A percentile compares a stretch with the other conserved stretches of the same genome.
Evolutionary conservation across 1,140 invertebrate genomes (phyloP).

Genomic region (Formica exsecta): DNA sequence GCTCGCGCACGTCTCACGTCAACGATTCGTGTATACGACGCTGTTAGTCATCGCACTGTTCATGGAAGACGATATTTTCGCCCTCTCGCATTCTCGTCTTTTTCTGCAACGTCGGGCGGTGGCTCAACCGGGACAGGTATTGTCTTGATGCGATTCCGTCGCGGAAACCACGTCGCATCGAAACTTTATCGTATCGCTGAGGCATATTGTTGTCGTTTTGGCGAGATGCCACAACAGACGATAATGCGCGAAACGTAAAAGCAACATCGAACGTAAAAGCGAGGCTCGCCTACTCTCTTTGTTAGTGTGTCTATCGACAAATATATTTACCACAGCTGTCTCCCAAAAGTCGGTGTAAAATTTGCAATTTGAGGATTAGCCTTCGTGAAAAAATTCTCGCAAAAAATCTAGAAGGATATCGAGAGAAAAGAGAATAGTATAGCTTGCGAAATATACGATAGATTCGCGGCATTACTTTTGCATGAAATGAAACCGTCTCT

Average conservation of each 20-base stretch:
- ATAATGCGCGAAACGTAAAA: constrained; percentile 22
- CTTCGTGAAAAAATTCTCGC: background rate
- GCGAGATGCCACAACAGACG: background rate
- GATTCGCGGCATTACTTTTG: background rate
- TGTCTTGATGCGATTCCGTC: constrained; percentile 41
- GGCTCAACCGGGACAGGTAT: constrained; percentile 39
- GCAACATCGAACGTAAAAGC: constrained; percentile 14
- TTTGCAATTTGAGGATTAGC: background rate
- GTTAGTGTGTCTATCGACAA: background rate
- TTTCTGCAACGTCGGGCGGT: constrained; percentile 49
- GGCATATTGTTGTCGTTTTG: constrained; percentile 4
- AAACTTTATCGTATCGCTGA: constrained; percentile 14
- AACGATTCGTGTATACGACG: constrained; percentile 33
- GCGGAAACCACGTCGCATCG: constrained; percentile 29
- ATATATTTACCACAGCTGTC: background rate
- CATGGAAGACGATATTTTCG: constrained; percentile 52
- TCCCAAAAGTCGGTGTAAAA: background rate
- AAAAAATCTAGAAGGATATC: background rate
- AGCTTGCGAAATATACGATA: background rate
- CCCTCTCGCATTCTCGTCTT: constrained; percentile 23
- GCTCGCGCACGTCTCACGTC: constrained; percentile 57
- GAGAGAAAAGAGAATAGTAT: background rate
- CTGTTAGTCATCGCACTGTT: constrained; percentile 44
- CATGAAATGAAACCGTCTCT: background rate
- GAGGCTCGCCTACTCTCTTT: background rate